These are phyloP conservation scores for Coilia nasus DNA, from an alignment of 2,797 vertebrate genomes.

Conservation along the genomic window DNA sequence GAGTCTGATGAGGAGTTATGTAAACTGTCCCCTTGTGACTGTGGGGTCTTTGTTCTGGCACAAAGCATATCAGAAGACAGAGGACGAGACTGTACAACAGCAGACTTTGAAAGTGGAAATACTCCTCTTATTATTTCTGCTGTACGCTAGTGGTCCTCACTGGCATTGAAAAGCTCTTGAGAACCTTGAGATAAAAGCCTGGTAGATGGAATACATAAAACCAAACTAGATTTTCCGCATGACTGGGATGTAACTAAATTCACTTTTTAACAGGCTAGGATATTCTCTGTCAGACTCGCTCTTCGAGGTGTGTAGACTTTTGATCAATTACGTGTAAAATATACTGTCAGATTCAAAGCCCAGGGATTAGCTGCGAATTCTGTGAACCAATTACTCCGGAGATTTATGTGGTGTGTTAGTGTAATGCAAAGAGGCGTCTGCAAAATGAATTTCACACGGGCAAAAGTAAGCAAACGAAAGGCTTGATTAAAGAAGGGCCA, in stretches of 20 bases:
- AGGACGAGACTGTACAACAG: neutral
- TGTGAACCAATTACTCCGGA: neutral
- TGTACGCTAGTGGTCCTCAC: neutral
- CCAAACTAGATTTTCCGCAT: neutral
- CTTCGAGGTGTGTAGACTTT: neutral
- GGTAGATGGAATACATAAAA: neutral
- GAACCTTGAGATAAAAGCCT: neutral
- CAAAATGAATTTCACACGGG: neutral
- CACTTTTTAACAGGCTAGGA: neutral
- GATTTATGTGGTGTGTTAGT: neutral
- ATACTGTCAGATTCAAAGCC: neutral
- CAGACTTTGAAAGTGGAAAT: neutral
- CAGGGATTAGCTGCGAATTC: neutral
- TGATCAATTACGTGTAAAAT: neutral
- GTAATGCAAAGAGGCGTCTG: neutral
- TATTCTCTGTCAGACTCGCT: neutral
- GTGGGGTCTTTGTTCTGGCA: neutral
- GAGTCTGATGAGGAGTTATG: neutral
- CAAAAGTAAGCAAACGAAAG: conserved; percentile 9
- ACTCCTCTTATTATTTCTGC: neutral
- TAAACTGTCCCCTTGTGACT: neutral
- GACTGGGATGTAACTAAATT: neutral
- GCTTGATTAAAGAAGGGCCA: neutral
- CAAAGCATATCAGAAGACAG: neutral
- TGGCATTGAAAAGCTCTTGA: neutral